These are phyloP conservation scores for Pteropus alecto DNA, from an alignment of 2,113 vertebrate genomes.

Conservation along the genomic window DNA sequence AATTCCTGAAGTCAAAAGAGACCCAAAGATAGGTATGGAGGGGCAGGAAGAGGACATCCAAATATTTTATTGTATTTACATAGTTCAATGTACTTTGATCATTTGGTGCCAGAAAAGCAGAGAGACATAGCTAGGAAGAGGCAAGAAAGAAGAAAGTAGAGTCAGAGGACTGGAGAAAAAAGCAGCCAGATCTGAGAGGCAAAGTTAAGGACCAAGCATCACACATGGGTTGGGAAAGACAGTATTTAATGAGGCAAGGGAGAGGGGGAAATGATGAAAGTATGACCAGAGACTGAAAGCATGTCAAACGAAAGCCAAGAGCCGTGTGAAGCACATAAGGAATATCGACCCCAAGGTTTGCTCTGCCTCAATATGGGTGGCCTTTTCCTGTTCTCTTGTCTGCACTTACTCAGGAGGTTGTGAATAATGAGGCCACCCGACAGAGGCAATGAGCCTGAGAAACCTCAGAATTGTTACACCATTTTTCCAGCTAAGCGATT, in stretches of 20 bases:
- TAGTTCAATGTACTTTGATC: background rate
- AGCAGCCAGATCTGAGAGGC: background rate
- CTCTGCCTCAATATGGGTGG: constrained; percentile 51
- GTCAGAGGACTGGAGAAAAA: background rate
- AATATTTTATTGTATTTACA: background rate
- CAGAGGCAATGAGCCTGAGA: constrained; percentile 15
- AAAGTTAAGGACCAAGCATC: background rate
- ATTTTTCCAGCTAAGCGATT: constrained; percentile 15
- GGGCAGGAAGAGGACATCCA: background rate
- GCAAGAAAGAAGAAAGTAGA: background rate
- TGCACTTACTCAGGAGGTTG: constrained; percentile 23
- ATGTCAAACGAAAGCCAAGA: constrained; percentile 56
- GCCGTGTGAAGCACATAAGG: constrained; percentile 13
- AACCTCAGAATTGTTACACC: background rate
- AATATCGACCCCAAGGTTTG: constrained; percentile 12
- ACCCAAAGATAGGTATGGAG: background rate
- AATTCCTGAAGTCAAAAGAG: constrained; percentile 25
- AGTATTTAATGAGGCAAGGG: background rate
- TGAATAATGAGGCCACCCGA: constrained; percentile 70
- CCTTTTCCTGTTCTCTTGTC: constrained; percentile 61
- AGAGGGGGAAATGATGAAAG: background rate
- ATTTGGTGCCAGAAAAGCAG: constrained; percentile 50
- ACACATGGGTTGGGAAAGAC: background rate
- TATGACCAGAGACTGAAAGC: constrained; percentile 14
- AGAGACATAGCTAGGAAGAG: background rate